Percentiles rank a stretch among this genome's conserved stretches.
phyloP scores from a whole-genome alignment of 2,888 invertebrate genomes.

The Laothoe populi region DNA sequence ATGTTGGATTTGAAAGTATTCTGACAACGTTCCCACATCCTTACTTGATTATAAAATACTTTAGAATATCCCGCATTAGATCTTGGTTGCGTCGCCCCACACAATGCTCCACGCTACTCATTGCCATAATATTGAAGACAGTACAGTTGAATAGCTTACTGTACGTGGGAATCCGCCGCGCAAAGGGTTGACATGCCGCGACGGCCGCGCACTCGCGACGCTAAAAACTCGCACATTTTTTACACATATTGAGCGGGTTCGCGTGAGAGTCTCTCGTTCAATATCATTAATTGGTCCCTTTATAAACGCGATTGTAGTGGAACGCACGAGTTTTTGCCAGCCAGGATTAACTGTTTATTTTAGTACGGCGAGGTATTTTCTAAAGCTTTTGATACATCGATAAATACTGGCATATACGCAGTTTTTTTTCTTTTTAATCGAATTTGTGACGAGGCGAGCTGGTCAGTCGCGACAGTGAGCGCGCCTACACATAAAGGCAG shows the following conservation, averaged over 20 bases:
- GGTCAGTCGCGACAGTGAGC: too few relatives aligned
- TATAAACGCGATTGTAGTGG: slow-evolving; percentile 11
- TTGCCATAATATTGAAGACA: slow-evolving; percentile 15
- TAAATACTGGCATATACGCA: not conserved
- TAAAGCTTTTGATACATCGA: not conserved
- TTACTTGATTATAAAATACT: not conserved
- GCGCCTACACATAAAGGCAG: too few relatives aligned
- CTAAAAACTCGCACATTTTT: slow-evolving; percentile 21
- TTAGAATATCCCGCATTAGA: not conserved
- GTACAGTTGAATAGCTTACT: slow-evolving; percentile 8
- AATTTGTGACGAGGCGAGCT: too few relatives aligned
- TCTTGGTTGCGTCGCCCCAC: not conserved
- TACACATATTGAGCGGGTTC: slow-evolving; percentile 23
- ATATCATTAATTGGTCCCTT: slow-evolving; percentile 36
- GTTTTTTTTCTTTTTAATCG: too few relatives aligned
- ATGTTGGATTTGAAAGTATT: not conserved
- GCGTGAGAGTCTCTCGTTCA: slow-evolving; percentile 31
- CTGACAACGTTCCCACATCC: not conserved
- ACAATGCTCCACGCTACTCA: slow-evolving; percentile 3
- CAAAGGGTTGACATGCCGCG: slow-evolving; percentile 26
- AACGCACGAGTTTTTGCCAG: slow-evolving; percentile 8
- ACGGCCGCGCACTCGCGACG: slow-evolving; percentile 6
- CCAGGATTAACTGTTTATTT: slow-evolving; percentile 8
- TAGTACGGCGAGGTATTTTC: not conserved
- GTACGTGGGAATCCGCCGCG: slow-evolving; percentile 27